Evolutionary conservation across 2,113 vertebrate genomes (phyloP).

Genomic region (Argyrosomus japonicus): DNA sequence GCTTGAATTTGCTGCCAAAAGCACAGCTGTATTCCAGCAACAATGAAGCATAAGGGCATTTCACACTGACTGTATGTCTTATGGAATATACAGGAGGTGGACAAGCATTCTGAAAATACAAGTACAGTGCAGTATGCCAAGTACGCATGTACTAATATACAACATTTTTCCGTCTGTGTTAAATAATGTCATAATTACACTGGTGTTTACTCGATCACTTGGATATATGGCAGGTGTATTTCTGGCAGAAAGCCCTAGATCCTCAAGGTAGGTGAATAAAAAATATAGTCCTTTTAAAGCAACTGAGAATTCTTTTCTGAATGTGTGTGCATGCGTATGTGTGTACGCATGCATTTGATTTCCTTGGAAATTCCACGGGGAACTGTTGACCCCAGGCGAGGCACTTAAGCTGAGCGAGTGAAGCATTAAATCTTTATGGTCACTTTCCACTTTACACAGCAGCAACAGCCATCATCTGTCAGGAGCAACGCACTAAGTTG

Average conservation of each 20-base stretch:
- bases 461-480: constrained; percentile 68
- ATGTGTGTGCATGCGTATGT: neutral
- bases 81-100: neutral
- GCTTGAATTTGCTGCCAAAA: neutral
- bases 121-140: neutral
- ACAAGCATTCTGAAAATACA: neutral
- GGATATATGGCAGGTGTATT: neutral
- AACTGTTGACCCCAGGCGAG: constrained; percentile 74
- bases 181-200: no score
- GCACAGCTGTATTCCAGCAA: neutral
- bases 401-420: constrained; percentile 69
- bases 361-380: constrained; percentile 65
- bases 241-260: constrained; percentile 13
- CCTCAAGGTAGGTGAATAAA: constrained; percentile 20
- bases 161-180: no score
- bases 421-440: constrained; percentile 80
- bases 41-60: neutral
- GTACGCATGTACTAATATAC: neutral
- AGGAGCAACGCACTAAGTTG: constrained; percentile 58
- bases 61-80: neutral
- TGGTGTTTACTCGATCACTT: neutral
- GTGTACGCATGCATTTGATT: constrained; percentile 37
- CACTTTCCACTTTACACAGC: constrained; percentile 69
- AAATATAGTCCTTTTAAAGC: constrained; percentile 11
- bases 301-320: neutral